A percentile compares a stretch with the other conserved stretches of the same genome.
Conservation (phyloP, 2,113 vertebrate genomes). For the Callionymus lyra region DNA sequence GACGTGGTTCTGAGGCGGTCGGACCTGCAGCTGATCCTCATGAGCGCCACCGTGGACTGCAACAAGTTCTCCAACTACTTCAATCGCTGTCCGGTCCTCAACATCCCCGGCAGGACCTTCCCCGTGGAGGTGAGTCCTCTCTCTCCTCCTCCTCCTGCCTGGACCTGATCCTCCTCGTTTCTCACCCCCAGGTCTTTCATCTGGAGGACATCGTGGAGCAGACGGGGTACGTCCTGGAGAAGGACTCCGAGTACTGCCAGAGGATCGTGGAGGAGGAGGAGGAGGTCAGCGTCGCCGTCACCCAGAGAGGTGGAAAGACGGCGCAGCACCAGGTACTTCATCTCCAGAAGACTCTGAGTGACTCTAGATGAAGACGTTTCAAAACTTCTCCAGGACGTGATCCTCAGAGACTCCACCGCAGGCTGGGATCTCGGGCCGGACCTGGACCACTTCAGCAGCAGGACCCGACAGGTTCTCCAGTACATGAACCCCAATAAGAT, state of each 20-base stretch:
- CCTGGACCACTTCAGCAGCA: conserved; percentile 78
- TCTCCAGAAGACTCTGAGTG: neutral
- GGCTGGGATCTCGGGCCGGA: conserved; percentile 68
- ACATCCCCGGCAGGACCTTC: conserved; percentile 85
- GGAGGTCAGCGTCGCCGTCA: conserved; percentile 77
- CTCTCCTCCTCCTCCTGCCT: neutral
- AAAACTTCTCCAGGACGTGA: conserved; percentile 76
- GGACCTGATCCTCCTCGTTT: neutral
- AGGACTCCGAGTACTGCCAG: conserved; percentile 92
- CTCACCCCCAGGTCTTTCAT: conserved; percentile 75
- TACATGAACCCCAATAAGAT: conserved; percentile 95
- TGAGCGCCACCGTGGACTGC: conserved; percentile 96
- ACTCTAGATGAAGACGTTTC: too few relatives aligned
- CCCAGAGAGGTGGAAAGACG: conserved; percentile 77
- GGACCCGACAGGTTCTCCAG: conserved; percentile 79
- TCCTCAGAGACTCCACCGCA: conserved; percentile 63
- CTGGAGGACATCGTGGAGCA: conserved; percentile 92
- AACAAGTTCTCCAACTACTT: conserved; percentile 91
- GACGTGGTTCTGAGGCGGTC: conserved; percentile 85
- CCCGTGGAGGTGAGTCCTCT: conserved; percentile 78
- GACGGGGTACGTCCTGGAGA: conserved; percentile 86
- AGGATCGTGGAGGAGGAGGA: conserved; percentile 92
- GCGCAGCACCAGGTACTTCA: conserved; percentile 69
- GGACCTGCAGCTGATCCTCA: conserved; percentile 85
- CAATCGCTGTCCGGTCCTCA: conserved; percentile 88